Evolutionary conservation across 2,888 invertebrate species (phyloP).

Genomic region (Caenorhabditis sp.): DNA sequence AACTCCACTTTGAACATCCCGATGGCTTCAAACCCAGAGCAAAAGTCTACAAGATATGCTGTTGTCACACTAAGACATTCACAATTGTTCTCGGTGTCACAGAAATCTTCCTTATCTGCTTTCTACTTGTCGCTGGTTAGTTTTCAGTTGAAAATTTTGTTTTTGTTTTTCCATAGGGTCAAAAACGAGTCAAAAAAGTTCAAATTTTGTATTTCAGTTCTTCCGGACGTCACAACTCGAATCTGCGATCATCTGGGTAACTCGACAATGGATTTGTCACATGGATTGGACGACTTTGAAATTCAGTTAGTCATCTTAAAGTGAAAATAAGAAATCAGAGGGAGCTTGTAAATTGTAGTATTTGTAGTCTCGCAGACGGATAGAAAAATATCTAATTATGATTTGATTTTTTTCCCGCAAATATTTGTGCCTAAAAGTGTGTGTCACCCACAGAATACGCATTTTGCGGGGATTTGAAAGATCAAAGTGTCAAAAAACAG

Average conservation of each 20-base stretch:
- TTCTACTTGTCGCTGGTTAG: conserved; percentile 79
- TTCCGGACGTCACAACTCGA: conserved; percentile 74
- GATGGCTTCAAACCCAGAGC: conserved; percentile 73
- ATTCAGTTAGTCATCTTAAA: conserved; percentile 39
- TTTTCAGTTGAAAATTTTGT: conserved; percentile 8
- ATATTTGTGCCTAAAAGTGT: no score
- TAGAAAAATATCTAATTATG: no score
- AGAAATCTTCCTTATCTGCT: conserved; percentile 81
- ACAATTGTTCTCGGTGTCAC: conserved; percentile 77
- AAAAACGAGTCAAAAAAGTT: no score
- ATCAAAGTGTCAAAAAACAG: no score
- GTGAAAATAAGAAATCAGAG: no score
- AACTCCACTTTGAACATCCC: conserved; percentile 39
- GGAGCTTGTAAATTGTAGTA: no score
- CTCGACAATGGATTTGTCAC: no score
- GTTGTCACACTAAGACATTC: conserved; percentile 77
- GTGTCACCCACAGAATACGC: no score
- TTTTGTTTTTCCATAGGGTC: no score
- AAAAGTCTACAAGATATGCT: conserved; percentile 67
- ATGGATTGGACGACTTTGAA: not conserved
- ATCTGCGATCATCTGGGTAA: conserved; percentile 62
- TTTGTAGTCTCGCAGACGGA: no score
- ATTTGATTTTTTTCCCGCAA: no score
- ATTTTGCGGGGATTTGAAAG: no score
- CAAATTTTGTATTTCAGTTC: conserved; percentile 52